Evolutionary conservation across 2,113 vertebrate species (phyloP), one percentile per base, ranked within the genome.

Genomic region (Spea multiplicata): DNA sequence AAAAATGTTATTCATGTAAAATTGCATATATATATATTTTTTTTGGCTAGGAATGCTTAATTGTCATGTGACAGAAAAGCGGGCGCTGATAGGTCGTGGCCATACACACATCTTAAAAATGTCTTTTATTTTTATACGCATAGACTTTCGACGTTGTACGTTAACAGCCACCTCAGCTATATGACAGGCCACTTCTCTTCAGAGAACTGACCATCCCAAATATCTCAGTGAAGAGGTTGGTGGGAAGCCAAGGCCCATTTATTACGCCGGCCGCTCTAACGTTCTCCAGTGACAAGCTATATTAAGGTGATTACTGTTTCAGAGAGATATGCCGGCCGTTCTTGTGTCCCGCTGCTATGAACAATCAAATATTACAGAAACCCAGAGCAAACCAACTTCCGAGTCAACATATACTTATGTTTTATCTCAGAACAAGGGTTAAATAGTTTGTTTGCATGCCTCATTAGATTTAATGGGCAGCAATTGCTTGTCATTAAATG

Each of bases 221-320:
- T 61, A 62, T 82, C 78, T 81, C 52, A 67, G 65, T 8, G 50
- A 78, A 76, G 59, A 76, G 78, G 68, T 67, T 80, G 64, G 57
- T 76, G 46, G 80, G 74, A 75, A 85, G 81, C 81, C 85, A 86
- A 66, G 9, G 47, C 74, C 81, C 84, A 30, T 57, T 83, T 75
- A 48, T 65, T 68, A 76, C 78, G 61, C 4, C 67, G 76, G 78
- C 7, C 65, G 48, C 61, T 52, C 16, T 44, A n/a, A 80, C 66
- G 75, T 82, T 82, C 79, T 66, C 13, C 52, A 84, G 68, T 8
- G 73, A 73, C 81, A 76, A 77, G 82, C 75, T 78, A 61, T 76
- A 49, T 78, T 84, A 73, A 73, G 78, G 53, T 8, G 82, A 55
- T 66, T 70, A 59, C 16, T 64, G 76, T 73, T 61, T 80, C 62